These are phyloP conservation scores for Macrotis lagotis DNA, from an alignment of 2,113 vertebrate genomes.

Conservation along the genomic window DNA sequence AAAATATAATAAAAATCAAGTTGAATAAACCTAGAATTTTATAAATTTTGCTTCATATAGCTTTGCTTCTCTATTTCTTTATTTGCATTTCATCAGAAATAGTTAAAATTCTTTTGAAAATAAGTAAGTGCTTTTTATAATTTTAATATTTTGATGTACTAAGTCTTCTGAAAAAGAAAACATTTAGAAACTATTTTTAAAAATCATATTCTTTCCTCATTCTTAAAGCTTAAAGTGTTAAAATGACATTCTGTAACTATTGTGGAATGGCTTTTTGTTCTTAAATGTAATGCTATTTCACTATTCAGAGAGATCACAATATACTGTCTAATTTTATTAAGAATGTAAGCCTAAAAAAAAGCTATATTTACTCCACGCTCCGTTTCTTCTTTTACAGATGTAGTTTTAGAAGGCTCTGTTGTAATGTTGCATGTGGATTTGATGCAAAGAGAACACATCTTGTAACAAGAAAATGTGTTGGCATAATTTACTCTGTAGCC, in stretches of 20 bases:
- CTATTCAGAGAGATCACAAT: constrained; percentile 60
- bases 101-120: constrained; percentile 3
- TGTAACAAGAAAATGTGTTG: constrained; percentile 74
- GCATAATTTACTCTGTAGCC: constrained; percentile 73
- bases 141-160: constrained; percentile 35
- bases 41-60: constrained; percentile 16
- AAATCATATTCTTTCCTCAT: constrained; percentile 50
- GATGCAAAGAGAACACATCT: constrained; percentile 73
- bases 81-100: not conserved
- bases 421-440: constrained; percentile 73
- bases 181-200: not conserved
- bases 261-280: not conserved
- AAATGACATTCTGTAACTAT: constrained; percentile 33
- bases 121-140: not conserved
- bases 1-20: not conserved
- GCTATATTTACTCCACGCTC: constrained; percentile 68
- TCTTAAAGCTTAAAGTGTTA: constrained; percentile 10
- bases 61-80: not conserved
- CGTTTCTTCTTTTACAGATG: constrained; percentile 75
- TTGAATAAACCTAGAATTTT: not conserved
- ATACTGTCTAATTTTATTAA: constrained; percentile 62
- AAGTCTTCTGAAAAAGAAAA: constrained; percentile 8
- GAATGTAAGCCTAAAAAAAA: constrained; percentile 64
- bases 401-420: constrained; percentile 75
- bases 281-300: constrained; percentile 56